Percentiles rank a stretch among this genome's conserved stretches.
Conservation (phyloP, 2,113 vertebrate genomes). For the Oreocharis arfaki region DNA sequence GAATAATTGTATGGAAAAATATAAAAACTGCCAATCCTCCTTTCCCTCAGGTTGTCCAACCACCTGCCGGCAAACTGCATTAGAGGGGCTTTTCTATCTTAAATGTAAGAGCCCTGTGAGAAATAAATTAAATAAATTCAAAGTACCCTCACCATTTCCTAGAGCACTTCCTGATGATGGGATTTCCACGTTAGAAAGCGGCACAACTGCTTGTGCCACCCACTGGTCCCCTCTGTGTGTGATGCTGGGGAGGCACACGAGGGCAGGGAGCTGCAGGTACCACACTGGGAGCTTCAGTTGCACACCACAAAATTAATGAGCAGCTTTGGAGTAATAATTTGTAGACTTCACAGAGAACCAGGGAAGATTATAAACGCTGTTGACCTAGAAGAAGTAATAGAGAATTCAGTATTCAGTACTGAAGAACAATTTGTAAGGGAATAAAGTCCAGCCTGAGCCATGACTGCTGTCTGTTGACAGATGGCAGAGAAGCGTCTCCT, state of each 20-base stretch:
- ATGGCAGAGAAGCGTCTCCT: constrained; percentile 40
- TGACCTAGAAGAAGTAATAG: constrained; percentile 39
- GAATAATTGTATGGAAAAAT: not conserved
- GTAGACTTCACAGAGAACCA: constrained; percentile 14
- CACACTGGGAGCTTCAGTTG: not conserved
- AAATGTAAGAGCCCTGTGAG: not conserved
- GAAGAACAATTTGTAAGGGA: constrained; percentile 31
- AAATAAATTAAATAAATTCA: not conserved
- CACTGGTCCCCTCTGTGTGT: not conserved
- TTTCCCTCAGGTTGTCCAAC: not conserved
- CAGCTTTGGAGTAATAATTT: not conserved
- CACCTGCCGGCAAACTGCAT: not conserved
- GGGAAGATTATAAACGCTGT: constrained; percentile 21
- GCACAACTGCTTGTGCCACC: not conserved
- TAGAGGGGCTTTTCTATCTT: not conserved
- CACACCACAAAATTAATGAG: constrained; percentile 13
- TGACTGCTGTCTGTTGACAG: constrained; percentile 42
- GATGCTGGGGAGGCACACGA: not conserved
- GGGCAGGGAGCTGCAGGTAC: not conserved
- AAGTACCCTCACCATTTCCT: not conserved
- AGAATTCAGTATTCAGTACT: constrained; percentile 29
- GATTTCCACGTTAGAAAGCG: not conserved
- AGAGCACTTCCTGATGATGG: not conserved
- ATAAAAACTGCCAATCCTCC: not conserved
- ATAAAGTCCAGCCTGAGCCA: not conserved